Percentiles rank a stretch among this genome's conserved stretches.
phyloP scores from a whole-genome alignment of 1,140 invertebrate species.

The Drosophila ironensis region DNA sequence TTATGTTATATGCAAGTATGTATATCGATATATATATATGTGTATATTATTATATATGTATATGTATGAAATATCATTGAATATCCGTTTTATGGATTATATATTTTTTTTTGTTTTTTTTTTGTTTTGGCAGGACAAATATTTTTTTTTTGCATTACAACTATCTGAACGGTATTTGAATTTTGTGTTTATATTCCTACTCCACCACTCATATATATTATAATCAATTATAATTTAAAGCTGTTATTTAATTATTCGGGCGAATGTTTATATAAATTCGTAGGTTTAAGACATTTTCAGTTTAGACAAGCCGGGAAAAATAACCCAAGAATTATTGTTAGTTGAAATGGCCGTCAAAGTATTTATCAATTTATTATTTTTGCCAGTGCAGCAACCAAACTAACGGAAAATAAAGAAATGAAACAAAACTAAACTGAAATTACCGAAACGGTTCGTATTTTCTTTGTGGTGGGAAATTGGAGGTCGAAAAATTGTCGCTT shows the following conservation, averaged over 20 bases:
- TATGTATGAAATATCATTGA: constrained; percentile 49
- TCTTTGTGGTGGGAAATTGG: background rate
- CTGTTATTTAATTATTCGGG: too few species aligned
- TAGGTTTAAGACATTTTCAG: too few species aligned
- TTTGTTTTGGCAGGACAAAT: constrained; percentile 8
- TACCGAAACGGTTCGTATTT: background rate
- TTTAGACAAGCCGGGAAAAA: too few species aligned
- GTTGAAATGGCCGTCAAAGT: constrained; percentile 62
- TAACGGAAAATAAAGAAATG: constrained; percentile 41
- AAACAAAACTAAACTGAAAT: constrained; percentile 36
- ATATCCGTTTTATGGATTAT: constrained; percentile 76
- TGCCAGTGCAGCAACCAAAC: constrained; percentile 20
- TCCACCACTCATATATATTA: too few species aligned
- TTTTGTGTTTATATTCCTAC: too few species aligned
- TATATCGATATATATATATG: constrained; percentile 49
- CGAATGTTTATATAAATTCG: too few species aligned
- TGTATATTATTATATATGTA: constrained; percentile 49
- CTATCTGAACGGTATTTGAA: too few species aligned
- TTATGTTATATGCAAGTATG: constrained; percentile 48
- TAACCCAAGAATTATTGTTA: too few species aligned
- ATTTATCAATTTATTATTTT: constrained; percentile 50
- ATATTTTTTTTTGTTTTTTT: constrained; percentile 6
- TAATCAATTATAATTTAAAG: too few species aligned
- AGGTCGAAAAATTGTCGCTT: too few species aligned
- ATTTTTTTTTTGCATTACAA: too few species aligned